A percentile compares a stretch with the other conserved stretches of the same genome.
Evolutionary conservation across 2,797 vertebrate genomes (phyloP).

Genomic region (Iguana delicatissima): DNA sequence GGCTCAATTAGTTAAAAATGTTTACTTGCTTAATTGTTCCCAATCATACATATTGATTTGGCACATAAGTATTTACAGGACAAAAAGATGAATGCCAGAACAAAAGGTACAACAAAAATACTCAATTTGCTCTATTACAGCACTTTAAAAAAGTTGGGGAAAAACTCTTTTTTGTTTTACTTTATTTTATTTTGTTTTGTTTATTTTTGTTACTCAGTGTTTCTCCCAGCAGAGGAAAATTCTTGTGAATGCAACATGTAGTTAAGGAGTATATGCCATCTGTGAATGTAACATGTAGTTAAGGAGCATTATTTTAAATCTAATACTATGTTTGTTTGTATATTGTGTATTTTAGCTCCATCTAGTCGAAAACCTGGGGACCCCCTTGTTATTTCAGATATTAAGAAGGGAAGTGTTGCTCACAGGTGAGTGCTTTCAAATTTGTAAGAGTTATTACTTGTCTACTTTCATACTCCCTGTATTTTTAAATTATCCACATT

Average conservation of each 20-base stretch:
- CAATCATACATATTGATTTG: neutral
- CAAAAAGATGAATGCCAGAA: neutral
- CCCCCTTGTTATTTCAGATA: constrained; percentile 97
- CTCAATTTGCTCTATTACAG: neutral
- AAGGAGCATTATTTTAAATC: neutral
- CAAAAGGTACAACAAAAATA: neutral
- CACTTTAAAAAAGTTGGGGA: neutral
- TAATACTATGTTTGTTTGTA: neutral
- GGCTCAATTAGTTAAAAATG: neutral
- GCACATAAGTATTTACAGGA: neutral
- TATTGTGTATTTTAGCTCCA: constrained; percentile 85
- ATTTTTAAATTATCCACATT: neutral
- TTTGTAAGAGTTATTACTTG: neutral
- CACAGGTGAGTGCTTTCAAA: constrained; percentile 88
- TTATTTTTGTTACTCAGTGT: neutral
- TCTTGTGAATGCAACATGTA: neutral
- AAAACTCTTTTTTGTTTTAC: neutral
- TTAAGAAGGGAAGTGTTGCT: constrained; percentile 98
- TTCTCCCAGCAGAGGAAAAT: neutral
- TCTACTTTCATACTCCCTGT: neutral
- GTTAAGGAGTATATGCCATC: too few relatives aligned
- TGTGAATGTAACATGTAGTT: neutral
- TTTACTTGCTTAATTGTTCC: neutral
- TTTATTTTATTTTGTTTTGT: too few relatives aligned
- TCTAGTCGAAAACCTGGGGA: constrained; percentile 96